Conservation (phyloP, 2,797 vertebrate genomes). For the Tokudaia tokunoshimensis region DNA sequence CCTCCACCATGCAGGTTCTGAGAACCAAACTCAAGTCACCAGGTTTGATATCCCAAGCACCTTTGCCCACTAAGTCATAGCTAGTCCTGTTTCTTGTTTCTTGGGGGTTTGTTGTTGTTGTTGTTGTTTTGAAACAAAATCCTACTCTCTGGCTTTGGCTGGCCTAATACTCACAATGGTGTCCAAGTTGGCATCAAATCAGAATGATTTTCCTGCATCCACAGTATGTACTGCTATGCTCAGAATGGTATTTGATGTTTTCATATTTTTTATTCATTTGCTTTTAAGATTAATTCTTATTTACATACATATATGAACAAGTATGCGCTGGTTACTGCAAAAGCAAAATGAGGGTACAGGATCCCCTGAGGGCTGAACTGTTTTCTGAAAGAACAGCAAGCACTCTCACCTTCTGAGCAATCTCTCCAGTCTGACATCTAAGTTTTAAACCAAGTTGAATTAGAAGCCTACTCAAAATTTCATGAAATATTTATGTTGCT, state of each 20-base stretch:
- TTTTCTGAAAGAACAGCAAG: not conserved
- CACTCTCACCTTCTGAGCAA: not conserved
- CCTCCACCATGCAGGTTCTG: not conserved
- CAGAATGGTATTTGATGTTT: not conserved
- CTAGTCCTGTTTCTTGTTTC: not conserved
- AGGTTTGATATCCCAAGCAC: not conserved
- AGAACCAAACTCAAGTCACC: not conserved
- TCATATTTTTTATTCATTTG: not conserved
- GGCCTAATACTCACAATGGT: not conserved
- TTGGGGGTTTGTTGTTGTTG: not conserved
- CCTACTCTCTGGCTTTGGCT: not conserved
- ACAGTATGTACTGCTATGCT: not conserved
- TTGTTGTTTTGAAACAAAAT: not conserved
- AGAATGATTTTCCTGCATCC: not conserved
- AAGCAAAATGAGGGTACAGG: not conserved
- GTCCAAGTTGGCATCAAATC: not conserved
- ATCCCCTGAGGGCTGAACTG: not conserved
- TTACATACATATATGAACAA: not conserved
- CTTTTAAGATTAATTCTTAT: not conserved
- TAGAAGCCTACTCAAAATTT: not conserved
- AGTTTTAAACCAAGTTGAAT: conserved; percentile 30
- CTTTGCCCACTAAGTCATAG: not conserved
- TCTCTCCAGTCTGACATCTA: not conserved
- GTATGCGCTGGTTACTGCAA: not conserved
- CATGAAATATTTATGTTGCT: conserved; percentile 49